Base-by-base conservation (phyloP, 2,888 invertebrate species). In the Maniola hyperantus region DNA sequence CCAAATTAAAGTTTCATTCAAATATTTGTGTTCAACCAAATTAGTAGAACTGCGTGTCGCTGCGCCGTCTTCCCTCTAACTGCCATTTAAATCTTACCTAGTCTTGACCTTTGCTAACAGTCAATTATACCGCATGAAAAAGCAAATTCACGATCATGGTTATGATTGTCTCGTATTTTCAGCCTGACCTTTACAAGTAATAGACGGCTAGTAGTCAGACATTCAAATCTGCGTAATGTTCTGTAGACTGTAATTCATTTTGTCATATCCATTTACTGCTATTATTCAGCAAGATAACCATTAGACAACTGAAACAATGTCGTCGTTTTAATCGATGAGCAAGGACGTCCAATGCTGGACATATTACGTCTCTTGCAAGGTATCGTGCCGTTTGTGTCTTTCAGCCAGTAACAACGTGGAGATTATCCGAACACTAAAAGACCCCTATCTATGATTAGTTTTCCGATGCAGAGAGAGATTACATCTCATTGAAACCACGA, bases 101-200 rank as follows among this genome's bases (percentile, higher is more conserved):
- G 34, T 36, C 34, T 54, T 54, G 54, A 54, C 54, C 34, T 54
- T 54, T 54, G 54, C 34, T 26, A 26, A 26, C 34, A 34, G 15
- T 54, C 34, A 54, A 54, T 54, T 54, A 54, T 54, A 34, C 8
- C 54, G 36, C 54, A 54, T 34, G 54, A 54, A 54, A 36, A 54
- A 34, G 54, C 15, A 34, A 34, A 54, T 36, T 36, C 15, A 15
- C 8, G n/a, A 33, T 34, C 54, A 36, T 36, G 34, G 15, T 36
- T 54, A 34, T 54, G n/a, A 15, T 15, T 34, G 34, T 34, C 34
- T 34, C 15, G n/a, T 34, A 36, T 54, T 54, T 54, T 54, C 34
- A 36, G 36, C 34, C 26, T 54, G 54, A 34, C 54, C 54, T 54
- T 54, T 54, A 51, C 18, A 15, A 48, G 48, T 48, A 18, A 48